Base-by-base conservation (phyloP, 2,113 vertebrate species). In the Abramis brama region DNA sequence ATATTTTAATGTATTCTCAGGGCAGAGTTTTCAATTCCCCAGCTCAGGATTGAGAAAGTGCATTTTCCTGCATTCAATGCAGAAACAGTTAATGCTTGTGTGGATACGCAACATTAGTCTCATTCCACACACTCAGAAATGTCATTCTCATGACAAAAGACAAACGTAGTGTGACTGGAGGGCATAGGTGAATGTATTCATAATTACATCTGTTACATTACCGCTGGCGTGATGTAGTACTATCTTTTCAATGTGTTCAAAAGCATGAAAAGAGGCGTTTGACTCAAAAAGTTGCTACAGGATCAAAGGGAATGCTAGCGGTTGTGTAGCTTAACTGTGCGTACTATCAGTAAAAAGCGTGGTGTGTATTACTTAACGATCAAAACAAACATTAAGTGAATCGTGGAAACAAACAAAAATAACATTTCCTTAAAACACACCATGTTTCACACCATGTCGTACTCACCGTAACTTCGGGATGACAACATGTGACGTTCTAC, bases 71-170 rank as follows among this genome's bases (percentile, higher is more conserved):
- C 27, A 15, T 88, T 74, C n/a, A 75, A 60, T 81, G 87, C 86
- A 89, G 86, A 86, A 90, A 86, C 30, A 64, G 64, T 45, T 79
- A 88, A 87, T 74, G 74, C 80, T 74, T 60, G 79, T 88, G 89
- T 86, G 87, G 90, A 91, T 91, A 85, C 87, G 85, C 60, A 80
- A 81, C 90, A 91, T 92, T 92, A 91, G 83, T 75, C 62, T 82
- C 8, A 62, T 59, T 82, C 75, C 71, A 36, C 57, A 83, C 52
- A 86, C 60, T 85, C 88, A 89, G 84, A 92, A 93, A 93, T 92
- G 90, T 91, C 88, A 90, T 68, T 77, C 74, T 81, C 82, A 87
- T 86, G 89, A 90, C 86, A 91, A 89, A 92, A 82, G 82, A 62
- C 68, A 45, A 8, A 9, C 43, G 43, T 10, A 9, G 85, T 68